Base-by-base conservation (phyloP, 2,113 vertebrate genomes). In the Anser brachyrhynchus region DNA sequence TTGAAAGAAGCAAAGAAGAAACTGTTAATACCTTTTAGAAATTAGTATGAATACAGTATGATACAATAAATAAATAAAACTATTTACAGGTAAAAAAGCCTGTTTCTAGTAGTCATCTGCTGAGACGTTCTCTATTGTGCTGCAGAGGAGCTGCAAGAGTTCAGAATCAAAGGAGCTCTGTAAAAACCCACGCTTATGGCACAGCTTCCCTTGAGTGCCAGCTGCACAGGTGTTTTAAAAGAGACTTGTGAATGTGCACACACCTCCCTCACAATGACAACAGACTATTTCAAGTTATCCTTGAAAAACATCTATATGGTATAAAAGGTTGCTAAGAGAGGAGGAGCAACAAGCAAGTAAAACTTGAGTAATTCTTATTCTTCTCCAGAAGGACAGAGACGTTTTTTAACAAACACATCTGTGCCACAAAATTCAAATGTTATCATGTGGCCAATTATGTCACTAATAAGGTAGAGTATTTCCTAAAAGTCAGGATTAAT, bases 401-500 rank as follows among this genome's bases (percentile, higher is more conserved):
- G 72, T 72, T 57, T 81, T 89, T 52, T 94, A 92, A 93, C 2
- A 92, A 90, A 72, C 26, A 69, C 46, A 81, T 71, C 79, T 86
- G 65, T 81, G 65, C 46, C 83, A 90, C 70, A 82, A 76, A 94
- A 94, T 78, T 85, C 57, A 72, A 78, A 84, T 39, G 39, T 29
- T 80, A 85, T 55, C 65, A 69, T 21, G 14, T 25, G 26, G 35
- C n/a, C 37, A 86, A 69, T 88, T 73, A 70, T 64, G 76, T 52
- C 26, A 44, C 59, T 72, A 81, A 46, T 89, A 90, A 73, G 41
- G 62, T 35, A 73, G 41, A 74, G 25, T 35, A 92, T 72, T 84
- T 93, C 43, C 69, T 94, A 86, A 90, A 92, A 89, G 82, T 90
- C 83, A 87, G 62, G n/a, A 90, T 49, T 84, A 72, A 95, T 92